Evolutionary conservation across 2,797 vertebrate species (phyloP), one percentile per base, ranked within the genome.

Genomic region (Spondyliosoma cantharus): DNA sequence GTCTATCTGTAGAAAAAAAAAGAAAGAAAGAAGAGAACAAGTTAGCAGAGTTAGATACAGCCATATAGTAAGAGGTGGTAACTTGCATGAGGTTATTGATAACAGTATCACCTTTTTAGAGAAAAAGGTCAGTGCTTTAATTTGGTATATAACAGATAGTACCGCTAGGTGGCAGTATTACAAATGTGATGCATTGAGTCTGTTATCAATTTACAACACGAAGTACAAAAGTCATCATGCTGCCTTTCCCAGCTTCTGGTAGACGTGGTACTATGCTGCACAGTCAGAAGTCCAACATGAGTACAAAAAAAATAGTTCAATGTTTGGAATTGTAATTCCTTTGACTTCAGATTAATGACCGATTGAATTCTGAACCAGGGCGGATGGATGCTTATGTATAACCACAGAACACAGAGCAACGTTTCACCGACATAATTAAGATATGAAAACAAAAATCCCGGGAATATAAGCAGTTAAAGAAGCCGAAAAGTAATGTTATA

Each of bases 81-180:
- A 17, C 8, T 50, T 8, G 1, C 16, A 59, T 13, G 6, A 27
- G 15, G 5, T 29, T 22, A 54, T 1, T 32, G 4, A 52, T 42
- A 25, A 24, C 16, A 37, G 3, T 57, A 29, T 59, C 16, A 5
- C 5, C 15, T 52, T 52, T 14, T 19, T 16, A 15, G 2, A 45
- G 22, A 27, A 0, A 32, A 25, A 22, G 14, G 16, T 3, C 29
- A 53, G 7, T 7, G 7, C 8, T 42, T 17, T 45, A 3, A 22
- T 42, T 25, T 65, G 27, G 15, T 49, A 0, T 58, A 53, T 60
- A 52, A 32, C 12, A 16, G 19, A 45, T 1, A 20, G 1, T 0
- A 25, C 81, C 83, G 4, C 3, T 60, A 60, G 85, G 13, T 57
- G 88, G 84, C 82, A 84, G 76, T 0, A 82, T 37, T 1, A 1